Conservation (phyloP, 2,113 vertebrate species). For the Stictonetta naevosa region DNA sequence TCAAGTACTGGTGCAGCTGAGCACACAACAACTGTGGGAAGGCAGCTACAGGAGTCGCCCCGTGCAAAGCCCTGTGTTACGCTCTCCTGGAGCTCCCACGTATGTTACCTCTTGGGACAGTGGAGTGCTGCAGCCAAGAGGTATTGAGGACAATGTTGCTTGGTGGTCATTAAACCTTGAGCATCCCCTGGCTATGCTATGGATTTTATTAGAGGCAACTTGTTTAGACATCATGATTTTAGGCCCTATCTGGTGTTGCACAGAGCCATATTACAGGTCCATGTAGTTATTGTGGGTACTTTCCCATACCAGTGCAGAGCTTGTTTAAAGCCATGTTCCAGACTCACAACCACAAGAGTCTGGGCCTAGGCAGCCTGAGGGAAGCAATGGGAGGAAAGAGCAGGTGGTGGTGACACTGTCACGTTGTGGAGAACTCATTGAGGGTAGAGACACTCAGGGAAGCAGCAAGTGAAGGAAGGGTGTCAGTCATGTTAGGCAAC, state of each 20-base stretch:
- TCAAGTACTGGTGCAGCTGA: not conserved
- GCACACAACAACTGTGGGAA: not conserved
- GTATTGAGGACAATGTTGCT: not conserved
- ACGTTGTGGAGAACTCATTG: not conserved
- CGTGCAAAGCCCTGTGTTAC: not conserved
- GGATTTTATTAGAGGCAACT: not conserved
- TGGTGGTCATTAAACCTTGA: not conserved
- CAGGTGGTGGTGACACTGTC: not conserved
- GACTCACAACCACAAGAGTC: rapidly evolving
- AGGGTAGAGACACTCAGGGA: not conserved
- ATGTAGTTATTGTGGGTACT: not conserved
- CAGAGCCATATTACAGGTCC: not conserved
- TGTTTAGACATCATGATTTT: not conserved
- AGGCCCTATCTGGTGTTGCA: not conserved
- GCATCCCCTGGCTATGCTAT: not conserved
- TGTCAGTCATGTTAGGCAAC: not conserved
- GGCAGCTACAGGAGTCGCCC: not conserved
- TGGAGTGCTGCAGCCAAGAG: not conserved
- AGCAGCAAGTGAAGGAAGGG: not conserved
- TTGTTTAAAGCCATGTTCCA: not conserved
- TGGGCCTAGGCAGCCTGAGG: not conserved
- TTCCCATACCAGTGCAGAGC: rapidly evolving
- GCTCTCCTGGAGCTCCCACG: not conserved
- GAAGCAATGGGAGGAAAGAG: not conserved
- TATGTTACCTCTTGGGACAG: not conserved